Conservation (phyloP, 1,140 invertebrate species). For the Rhyacophila brunnea region DNA sequence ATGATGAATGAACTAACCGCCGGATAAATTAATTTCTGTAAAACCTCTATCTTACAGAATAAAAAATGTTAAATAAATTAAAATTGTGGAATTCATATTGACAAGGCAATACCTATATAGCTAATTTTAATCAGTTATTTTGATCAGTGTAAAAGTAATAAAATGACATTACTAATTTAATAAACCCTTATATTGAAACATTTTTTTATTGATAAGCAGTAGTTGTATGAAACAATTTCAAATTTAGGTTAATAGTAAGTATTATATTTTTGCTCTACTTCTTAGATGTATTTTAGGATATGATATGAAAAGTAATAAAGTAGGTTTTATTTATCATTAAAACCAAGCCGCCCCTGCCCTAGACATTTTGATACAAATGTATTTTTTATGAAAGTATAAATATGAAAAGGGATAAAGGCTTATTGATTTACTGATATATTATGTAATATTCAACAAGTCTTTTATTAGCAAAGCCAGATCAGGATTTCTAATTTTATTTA, state of each 20-base stretch:
- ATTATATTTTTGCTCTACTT: not conserved
- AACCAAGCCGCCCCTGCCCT: not conserved
- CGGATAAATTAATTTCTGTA: too few relatives aligned
- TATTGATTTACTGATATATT: conserved; percentile 21
- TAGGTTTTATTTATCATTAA: conserved; percentile 6
- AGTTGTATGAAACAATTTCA: too few relatives aligned
- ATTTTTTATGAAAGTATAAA: conserved; percentile 31
- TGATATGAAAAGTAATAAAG: conserved; percentile 23
- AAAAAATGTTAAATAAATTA: too few relatives aligned
- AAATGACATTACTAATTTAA: too few relatives aligned
- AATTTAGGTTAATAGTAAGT: too few relatives aligned
- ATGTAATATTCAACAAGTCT: not conserved
- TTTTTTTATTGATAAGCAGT: not conserved
- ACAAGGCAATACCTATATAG: too few relatives aligned
- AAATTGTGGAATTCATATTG: too few relatives aligned
- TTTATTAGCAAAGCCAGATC: conserved; percentile 20
- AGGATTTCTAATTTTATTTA: conserved; percentile 3
- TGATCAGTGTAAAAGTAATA: too few relatives aligned
- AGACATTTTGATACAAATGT: conserved; percentile 17
- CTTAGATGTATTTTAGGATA: conserved; percentile 18
- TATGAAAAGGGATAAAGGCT: conserved; percentile 25
- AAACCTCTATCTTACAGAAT: too few relatives aligned
- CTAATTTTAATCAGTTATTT: too few relatives aligned
- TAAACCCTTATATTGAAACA: too few relatives aligned
- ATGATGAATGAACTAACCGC: too few relatives aligned